Percentiles rank a stretch among this genome's conserved stretches.
phyloP scores from a whole-genome alignment of 2,888 invertebrate species.

The Tanypteryx hageni region DNA sequence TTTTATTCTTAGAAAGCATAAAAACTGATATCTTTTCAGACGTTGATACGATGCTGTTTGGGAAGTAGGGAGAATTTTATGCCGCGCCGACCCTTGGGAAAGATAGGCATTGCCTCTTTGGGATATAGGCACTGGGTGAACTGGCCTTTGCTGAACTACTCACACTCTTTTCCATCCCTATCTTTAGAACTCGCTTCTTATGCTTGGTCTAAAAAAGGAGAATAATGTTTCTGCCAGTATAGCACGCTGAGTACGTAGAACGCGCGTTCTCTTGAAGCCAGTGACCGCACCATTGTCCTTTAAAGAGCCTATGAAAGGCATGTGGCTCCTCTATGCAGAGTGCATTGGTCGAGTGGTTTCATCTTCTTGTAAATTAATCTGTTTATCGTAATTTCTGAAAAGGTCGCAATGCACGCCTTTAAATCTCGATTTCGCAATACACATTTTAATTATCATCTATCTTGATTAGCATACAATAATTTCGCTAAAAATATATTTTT shows the following conservation, averaged over 20 bases:
- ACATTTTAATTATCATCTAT: no score
- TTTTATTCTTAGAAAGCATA: no score
- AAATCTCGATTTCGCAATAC: no score
- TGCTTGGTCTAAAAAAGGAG: neutral
- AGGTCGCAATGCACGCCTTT: no score
- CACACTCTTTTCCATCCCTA: neutral
- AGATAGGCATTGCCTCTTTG: neutral
- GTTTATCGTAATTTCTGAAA: no score
- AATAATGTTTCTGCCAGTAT: neutral
- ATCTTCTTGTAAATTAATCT: no score
- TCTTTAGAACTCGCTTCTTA: constrained; percentile 4
- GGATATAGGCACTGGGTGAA: neutral
- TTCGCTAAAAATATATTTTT: no score
- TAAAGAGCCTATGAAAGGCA: neutral
- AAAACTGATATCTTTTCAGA: neutral
- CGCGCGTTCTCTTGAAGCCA: neutral
- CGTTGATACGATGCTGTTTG: neutral
- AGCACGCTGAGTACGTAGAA: neutral
- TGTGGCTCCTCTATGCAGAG: neutral
- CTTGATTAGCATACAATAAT: no score
- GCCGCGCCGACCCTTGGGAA: neutral
- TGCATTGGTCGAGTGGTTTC: neutral
- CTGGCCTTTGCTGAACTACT: neutral
- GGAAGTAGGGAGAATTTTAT: neutral
- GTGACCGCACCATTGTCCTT: neutral